Evolutionary conservation across 2,113 vertebrate genomes (phyloP), one percentile per base, ranked within the genome.

Genomic region (Hemicordylus capensis): DNA sequence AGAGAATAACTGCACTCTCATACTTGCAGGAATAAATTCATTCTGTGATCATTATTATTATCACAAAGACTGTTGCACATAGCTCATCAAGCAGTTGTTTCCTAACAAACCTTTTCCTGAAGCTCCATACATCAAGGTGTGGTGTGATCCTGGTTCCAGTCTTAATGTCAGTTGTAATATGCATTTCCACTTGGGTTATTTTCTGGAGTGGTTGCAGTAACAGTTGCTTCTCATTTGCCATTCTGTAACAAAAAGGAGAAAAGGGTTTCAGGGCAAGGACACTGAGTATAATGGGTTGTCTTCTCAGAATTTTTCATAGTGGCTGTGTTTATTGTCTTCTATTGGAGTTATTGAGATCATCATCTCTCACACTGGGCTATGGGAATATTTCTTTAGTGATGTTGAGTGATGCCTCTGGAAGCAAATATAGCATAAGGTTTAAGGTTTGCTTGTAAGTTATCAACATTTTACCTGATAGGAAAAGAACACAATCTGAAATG

Each of bases 31-130:
- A 4, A 78, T 44, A 44, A 17, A 54, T 37, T 26, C 31, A 4
- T 20, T 20, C 19, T 56, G 12, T 31, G 7, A 3, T 31, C 76
- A 78, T 37, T 28, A 56, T 37, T 37, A 64, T 4, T 61, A 9
- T 39, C 5, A 84, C 9, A 79, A 85, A 80, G n/a, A 73, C 11
- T 59, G 56, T 48, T 10, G 20, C 46, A 39, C 17, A 85, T 10
- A 28, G 19, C 17, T 51, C 17, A 61, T 73, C 31, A 61, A 70
- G 51, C 6, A 15, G 59, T 28, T 9, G 9, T n/a, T 79, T 70
- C 22, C 12, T n/a, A 51, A 63, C 69, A 34, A 61, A 85, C 76
- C 76, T 85, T 89, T 63, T 89, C 54, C 20, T 83, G 88, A 92
- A 66, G 70, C 48, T 75, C 72, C 26, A 54, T 34, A 31, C 72